Evolutionary conservation across 2,888 invertebrate genomes (phyloP).

Genomic region (Cephus nigrinus): DNA sequence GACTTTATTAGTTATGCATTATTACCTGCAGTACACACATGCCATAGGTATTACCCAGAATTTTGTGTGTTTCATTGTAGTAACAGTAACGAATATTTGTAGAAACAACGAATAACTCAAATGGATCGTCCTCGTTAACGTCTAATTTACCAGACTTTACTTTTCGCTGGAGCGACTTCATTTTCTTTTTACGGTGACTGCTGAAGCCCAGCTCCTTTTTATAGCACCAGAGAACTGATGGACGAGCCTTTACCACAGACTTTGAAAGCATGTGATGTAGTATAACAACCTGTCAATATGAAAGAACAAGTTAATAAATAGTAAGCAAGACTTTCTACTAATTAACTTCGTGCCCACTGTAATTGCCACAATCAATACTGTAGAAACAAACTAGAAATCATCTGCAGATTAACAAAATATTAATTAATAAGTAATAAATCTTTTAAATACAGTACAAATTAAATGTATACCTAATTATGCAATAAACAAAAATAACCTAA

Average conservation of each 20-base stretch:
- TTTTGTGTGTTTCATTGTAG: slow-evolving; percentile 97
- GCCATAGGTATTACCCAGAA: slow-evolving; percentile 96
- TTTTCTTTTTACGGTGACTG: slow-evolving; percentile 91
- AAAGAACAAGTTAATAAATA: slow-evolving; percentile 8
- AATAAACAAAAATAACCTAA: background rate
- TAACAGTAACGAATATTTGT: slow-evolving; percentile 98
- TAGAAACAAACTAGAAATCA: background rate
- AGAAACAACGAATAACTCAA: slow-evolving; percentile 95
- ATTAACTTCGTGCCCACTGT: background rate
- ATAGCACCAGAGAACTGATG: slow-evolving; percentile 98
- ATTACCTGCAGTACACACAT: slow-evolving; percentile 91
- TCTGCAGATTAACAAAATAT: background rate
- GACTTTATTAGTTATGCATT: slow-evolving; percentile 8
- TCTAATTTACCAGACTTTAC: slow-evolving; percentile 89
- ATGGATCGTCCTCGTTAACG: slow-evolving; percentile 94
- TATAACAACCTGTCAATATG: slow-evolving; percentile 83
- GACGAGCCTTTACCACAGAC: slow-evolving; percentile 91
- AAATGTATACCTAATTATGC: background rate
- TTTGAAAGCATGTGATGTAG: slow-evolving; percentile 98
- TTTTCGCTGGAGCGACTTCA: slow-evolving; percentile 84
- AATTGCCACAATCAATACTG: background rate
- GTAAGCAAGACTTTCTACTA: background rate
- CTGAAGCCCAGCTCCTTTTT: slow-evolving; percentile 79
- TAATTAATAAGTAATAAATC: background rate
- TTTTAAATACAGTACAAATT: background rate